Evolutionary conservation across 2,113 vertebrate genomes (phyloP).

Genomic region (Sciurus niger): DNA sequence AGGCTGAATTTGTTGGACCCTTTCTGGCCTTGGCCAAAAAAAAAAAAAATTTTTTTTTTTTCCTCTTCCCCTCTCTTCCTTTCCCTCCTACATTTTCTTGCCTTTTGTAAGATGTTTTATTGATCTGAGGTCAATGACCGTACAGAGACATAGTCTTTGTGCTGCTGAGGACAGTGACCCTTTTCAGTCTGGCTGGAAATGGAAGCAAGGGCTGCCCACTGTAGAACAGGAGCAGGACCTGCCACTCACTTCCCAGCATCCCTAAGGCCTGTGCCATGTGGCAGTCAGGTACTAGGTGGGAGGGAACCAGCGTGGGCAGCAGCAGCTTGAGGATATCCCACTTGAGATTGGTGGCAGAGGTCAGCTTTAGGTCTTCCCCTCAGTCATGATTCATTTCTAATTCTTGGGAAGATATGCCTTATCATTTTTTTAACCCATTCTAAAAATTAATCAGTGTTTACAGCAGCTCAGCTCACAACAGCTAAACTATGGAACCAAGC

Average conservation of each 20-base stretch:
- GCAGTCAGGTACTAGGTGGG: no score
- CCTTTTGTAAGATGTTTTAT: neutral
- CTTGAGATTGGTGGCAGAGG: neutral
- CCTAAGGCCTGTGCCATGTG: accelerated
- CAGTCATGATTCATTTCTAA: neutral
- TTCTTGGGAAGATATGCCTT: neutral
- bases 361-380: neutral
- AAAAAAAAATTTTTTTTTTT: no score
- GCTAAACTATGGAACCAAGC: no score
- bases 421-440: neutral
- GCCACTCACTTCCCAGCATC: neutral
- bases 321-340: neutral
- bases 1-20: neutral
- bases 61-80: neutral
- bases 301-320: accelerated
- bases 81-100: neutral
- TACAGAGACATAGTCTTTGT: neutral
- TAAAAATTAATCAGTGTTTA: neutral
- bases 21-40: neutral
- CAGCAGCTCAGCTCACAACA: no score
- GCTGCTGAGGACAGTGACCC: neutral
- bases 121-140: neutral
- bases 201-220: neutral
- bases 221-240: accelerated
- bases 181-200: neutral